Evolutionary conservation across 2,797 vertebrate genomes (phyloP).

Genomic region (Macroramphosus scolopax): DNA sequence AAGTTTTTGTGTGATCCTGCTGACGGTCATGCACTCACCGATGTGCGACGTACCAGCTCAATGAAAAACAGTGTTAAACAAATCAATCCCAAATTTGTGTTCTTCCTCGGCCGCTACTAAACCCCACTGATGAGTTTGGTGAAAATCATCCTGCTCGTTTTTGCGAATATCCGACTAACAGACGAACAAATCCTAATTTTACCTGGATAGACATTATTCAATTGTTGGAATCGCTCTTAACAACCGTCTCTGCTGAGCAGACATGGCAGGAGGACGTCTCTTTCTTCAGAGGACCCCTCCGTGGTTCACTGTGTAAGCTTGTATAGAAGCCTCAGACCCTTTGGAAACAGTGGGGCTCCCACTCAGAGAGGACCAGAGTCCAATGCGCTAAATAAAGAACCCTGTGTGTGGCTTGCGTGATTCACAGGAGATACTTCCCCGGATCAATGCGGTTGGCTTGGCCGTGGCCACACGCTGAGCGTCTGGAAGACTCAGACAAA

Average conservation of each 20-base stretch:
- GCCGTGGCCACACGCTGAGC: constrained; percentile 51
- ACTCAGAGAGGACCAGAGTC: constrained; percentile 37
- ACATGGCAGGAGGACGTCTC: constrained; percentile 6
- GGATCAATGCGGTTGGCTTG: constrained; percentile 71
- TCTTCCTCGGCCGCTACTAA: too few relatives aligned
- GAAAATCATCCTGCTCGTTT: too few relatives aligned
- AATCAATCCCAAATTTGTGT: too few relatives aligned
- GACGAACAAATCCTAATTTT: too few relatives aligned
- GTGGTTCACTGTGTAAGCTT: constrained; percentile 28
- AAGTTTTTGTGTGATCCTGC: too few relatives aligned
- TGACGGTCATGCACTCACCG: too few relatives aligned
- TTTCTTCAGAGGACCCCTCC: constrained; percentile 24
- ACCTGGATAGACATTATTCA: background rate
- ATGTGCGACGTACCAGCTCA: too few relatives aligned
- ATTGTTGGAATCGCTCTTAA: background rate
- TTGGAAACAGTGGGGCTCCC: constrained; percentile 51
- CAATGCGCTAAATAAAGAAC: constrained; percentile 46
- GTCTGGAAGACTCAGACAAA: constrained; percentile 61
- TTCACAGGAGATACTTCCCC: constrained; percentile 58
- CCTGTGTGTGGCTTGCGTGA: constrained; percentile 51
- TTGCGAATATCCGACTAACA: too few relatives aligned
- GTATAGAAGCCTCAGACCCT: constrained; percentile 33
- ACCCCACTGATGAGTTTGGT: too few relatives aligned
- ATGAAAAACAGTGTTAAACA: too few relatives aligned
- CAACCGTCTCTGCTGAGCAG: constrained; percentile 7